Conservation (phyloP, 2,113 vertebrate genomes). For the Cathartes aura region DNA sequence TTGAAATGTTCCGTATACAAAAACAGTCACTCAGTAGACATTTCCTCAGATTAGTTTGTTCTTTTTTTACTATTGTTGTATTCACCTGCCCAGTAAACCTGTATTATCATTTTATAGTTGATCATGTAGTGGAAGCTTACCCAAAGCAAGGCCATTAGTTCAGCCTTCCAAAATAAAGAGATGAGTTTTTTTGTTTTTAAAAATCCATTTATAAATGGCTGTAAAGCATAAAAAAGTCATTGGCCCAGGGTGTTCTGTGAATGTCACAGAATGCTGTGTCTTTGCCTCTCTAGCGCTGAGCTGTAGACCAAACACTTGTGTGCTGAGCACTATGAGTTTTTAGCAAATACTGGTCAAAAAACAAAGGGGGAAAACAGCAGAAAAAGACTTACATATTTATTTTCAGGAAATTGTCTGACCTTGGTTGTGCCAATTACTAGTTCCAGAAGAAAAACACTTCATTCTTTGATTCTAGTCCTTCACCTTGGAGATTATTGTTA, state of each 20-base stretch:
- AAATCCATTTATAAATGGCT: not conserved
- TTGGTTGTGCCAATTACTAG: conserved; percentile 46
- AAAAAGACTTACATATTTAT: not conserved
- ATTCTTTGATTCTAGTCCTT: conserved; percentile 40
- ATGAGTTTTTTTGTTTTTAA: not conserved
- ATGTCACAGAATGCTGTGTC: not conserved
- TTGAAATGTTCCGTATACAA: not conserved
- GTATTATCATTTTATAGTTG: not conserved
- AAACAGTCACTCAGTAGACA: not conserved
- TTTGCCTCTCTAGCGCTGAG: not conserved
- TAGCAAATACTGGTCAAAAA: conserved; percentile 52
- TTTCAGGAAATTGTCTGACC: conserved; percentile 52
- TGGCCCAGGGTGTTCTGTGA: not conserved
- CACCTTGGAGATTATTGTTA: conserved; percentile 13
- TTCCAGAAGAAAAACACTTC: conserved; percentile 49
- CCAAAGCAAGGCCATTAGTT: not conserved
- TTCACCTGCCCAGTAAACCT: not conserved
- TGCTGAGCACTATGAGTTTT: not conserved
- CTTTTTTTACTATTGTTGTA: not conserved
- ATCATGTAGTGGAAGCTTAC: not conserved
- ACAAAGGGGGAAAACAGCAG: not conserved
- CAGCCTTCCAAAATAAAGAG: not conserved
- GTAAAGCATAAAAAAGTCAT: not conserved
- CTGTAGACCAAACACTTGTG: conserved; percentile 55
- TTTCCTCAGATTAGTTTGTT: not conserved